Evolutionary conservation across 2,888 invertebrate genomes (phyloP), one percentile per base, ranked within the genome.

Genomic region (Caenorhabditis angaria): DNA sequence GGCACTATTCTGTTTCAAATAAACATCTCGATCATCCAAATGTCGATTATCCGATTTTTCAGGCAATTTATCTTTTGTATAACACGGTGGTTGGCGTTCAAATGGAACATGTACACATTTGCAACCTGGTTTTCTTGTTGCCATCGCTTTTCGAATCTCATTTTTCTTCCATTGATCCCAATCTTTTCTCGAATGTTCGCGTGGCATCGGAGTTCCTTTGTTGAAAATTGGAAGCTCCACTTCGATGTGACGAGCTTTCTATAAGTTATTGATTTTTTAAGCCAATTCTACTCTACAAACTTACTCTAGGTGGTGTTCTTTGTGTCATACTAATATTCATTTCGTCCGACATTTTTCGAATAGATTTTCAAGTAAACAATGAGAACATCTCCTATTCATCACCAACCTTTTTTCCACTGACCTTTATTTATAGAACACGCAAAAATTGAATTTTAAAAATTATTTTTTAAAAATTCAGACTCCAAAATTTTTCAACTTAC

Each of bases 291-390:
- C 18, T 32, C 8, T 41, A 41, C 41, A 41, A 18, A 41, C 41
- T 41, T 18, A 41, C 41, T 14, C 18, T 41, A 12, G 6, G 41
- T 18, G 41, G 41, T 41, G 41, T 41, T 41, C 41, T 12, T 41
- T 41, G 41, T 41, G 41, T 41, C 41, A 41, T 41, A 41, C 41
- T 41, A 12, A 41, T 41, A 41, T 41, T 18, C 41, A 41, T 41
- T 14, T 41, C 41, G 32, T 41, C 41, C 41, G 41, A 41, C 41
- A 41, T 41, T 41, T 41, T 41, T n/a, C n/a, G 8, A 18, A 41
- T 41, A 18, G 10, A 3, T 41, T 18, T 41, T 41, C 41, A 18
- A 41, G 41, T 41, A 41, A 41, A 41, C 18, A 41, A 41, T 41
- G 41, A 41, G 5, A 41, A 12, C n/a, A n/a, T n/a, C n/a, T n/a